Percentiles rank a stretch among this genome's conserved stretches.
Evolutionary conservation across 2,888 invertebrate species (phyloP).

Genomic region (Drosophila niveifrons): DNA sequence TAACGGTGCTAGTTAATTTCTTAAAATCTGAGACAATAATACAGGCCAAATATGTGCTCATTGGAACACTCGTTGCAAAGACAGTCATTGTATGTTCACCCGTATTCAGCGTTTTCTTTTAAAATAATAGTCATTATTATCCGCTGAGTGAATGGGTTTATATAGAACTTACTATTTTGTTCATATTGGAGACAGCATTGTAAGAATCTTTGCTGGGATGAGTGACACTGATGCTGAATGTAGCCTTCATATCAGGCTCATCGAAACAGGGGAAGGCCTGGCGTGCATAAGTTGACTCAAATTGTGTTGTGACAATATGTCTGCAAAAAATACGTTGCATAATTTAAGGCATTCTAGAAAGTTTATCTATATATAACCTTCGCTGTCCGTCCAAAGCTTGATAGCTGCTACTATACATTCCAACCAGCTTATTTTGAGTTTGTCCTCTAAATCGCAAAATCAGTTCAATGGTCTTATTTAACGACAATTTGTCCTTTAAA

Average conservation of each 20-base stretch:
- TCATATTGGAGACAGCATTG: conserved; percentile 90
- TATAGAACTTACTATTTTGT: conserved; percentile 37
- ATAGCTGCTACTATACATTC: conserved; percentile 90
- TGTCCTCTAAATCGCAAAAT: conserved; percentile 87
- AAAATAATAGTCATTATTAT: neutral
- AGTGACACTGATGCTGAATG: conserved; percentile 91
- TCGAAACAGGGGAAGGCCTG: conserved; percentile 98
- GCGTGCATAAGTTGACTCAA: conserved; percentile 96
- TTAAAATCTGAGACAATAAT: conserved; percentile 96
- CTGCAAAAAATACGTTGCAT: conserved; percentile 85
- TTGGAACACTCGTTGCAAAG: conserved; percentile 93
- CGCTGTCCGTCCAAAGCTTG: conserved; percentile 82
- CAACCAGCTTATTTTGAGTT: conserved; percentile 89
- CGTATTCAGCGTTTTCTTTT: conserved; percentile 43
- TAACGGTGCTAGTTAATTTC: conserved; percentile 86
- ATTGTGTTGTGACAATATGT: conserved; percentile 94
- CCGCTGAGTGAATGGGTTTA: neutral
- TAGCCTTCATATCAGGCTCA: conserved; percentile 95
- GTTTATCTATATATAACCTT: neutral
- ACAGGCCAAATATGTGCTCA: conserved; percentile 97
- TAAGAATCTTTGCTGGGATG: conserved; percentile 88
- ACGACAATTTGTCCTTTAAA: conserved; percentile 65
- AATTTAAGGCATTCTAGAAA: conserved; percentile 35
- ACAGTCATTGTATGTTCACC: conserved; percentile 87
- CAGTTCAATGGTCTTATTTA: conserved; percentile 86